Evolutionary conservation across 2,113 vertebrate genomes (phyloP).

Genomic region (Lota lota): DNA sequence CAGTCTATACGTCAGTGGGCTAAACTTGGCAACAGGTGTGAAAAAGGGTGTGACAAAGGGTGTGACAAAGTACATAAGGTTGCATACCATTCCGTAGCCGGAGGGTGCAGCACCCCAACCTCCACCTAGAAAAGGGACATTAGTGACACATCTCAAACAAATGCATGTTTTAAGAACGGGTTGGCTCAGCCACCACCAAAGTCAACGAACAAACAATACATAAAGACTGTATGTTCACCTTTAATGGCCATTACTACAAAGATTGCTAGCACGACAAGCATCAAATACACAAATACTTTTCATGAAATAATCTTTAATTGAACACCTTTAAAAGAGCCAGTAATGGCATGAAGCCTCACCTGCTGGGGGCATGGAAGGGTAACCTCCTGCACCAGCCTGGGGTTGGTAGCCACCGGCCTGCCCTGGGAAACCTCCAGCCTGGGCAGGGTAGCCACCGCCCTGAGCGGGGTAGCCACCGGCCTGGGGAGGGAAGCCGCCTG

Average conservation of each 20-base stretch:
- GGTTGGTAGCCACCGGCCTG: constrained; percentile 42
- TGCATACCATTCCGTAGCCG: constrained; percentile 66
- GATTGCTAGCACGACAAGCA: neutral
- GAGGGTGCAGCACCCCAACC: constrained; percentile 71
- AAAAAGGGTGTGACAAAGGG: constrained; percentile 32
- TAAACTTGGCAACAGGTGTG: neutral
- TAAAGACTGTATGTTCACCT: neutral
- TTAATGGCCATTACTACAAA: neutral
- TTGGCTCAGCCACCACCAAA: constrained; percentile 15
- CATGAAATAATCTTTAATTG: too few relatives aligned
- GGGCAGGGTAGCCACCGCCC: constrained; percentile 55
- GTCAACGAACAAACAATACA: constrained; percentile 8
- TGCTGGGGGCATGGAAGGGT: constrained; percentile 59
- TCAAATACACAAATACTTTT: neutral
- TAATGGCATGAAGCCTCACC: constrained; percentile 41
- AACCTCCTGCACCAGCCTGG: constrained; percentile 2
- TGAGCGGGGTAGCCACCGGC: constrained; percentile 43
- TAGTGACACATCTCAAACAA: neutral
- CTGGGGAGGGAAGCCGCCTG: constrained; percentile 41
- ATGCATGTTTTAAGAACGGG: too few relatives aligned
- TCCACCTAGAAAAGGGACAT: constrained; percentile 47
- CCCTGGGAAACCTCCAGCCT: constrained; percentile 53
- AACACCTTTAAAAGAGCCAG: too few relatives aligned
- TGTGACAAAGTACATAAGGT: constrained; percentile 10
- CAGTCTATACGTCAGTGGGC: too few relatives aligned